Evolutionary conservation across 2,888 invertebrate species (phyloP).

Genomic region (Argynnis bischoffii): DNA sequence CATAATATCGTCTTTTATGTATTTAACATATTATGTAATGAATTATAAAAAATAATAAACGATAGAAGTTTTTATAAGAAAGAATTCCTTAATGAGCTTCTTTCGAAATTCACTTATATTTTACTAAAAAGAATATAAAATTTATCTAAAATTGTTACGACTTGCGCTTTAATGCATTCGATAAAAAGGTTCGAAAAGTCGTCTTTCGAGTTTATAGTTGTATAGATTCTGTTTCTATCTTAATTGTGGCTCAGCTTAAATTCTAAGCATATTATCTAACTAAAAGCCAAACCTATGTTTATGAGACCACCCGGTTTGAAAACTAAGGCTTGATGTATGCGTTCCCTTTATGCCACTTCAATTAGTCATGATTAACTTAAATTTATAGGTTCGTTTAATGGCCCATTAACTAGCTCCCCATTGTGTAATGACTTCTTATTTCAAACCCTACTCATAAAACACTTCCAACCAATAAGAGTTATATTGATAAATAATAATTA

Average conservation of each 20-base stretch:
- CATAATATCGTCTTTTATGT: not conserved
- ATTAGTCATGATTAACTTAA: conserved; percentile 79
- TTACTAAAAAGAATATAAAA: conserved; percentile 8
- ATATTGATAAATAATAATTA: conserved; percentile 58
- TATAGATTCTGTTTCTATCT: conserved; percentile 62
- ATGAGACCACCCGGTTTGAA: conserved; percentile 69
- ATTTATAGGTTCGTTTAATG: conserved; percentile 78
- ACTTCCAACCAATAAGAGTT: conserved; percentile 68
- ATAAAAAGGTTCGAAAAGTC: conserved; percentile 57
- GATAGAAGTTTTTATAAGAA: not conserved
- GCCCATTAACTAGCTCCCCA: conserved; percentile 71
- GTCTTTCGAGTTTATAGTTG: conserved; percentile 54
- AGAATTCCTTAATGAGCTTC: not conserved
- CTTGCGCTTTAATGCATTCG: conserved; percentile 51
- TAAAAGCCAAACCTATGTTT: conserved; percentile 56
- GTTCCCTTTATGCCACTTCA: conserved; percentile 57
- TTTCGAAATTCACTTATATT: conserved; percentile 6
- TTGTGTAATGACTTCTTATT: conserved; percentile 70
- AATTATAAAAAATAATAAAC: not conserved
- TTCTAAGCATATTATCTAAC: conserved; percentile 63
- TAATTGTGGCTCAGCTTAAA: conserved; percentile 69
- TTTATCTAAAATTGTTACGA: conserved; percentile 47
- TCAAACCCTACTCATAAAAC: conserved; percentile 68
- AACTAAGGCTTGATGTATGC: conserved; percentile 45
- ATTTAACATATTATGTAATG: not conserved